Conservation (phyloP, 2,113 vertebrate species). For the Hydrochoerus hydrochaeris region DNA sequence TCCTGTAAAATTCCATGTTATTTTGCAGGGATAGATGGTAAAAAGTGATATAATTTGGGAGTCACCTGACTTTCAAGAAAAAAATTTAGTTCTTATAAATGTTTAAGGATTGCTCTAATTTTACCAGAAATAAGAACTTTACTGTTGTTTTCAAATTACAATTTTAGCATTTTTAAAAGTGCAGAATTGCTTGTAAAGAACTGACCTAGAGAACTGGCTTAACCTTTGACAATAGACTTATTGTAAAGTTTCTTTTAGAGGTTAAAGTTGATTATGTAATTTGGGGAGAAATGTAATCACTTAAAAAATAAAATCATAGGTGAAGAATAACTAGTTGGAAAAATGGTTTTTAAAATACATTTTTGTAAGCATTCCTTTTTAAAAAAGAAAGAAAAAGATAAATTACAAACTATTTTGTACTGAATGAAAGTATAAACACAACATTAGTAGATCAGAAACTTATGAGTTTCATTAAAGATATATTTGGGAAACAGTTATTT, state of each 20-base stretch:
- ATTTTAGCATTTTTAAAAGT: not conserved
- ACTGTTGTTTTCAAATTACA: not conserved
- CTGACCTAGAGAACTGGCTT: constrained; percentile 1
- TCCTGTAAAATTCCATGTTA: constrained; percentile 24
- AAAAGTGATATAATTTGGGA: constrained; percentile 56
- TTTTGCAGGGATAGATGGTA: constrained; percentile 43
- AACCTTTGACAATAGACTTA: constrained; percentile 25
- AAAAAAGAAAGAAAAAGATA: not conserved
- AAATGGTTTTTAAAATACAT: constrained; percentile 24
- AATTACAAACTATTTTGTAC: not conserved
- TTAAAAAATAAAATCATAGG: constrained; percentile 36
- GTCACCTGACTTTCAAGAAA: constrained; percentile 18
- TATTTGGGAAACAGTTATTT: not conserved
- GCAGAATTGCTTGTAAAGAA: constrained; percentile 35
- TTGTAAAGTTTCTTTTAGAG: constrained; percentile 62
- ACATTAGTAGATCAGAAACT: not conserved
- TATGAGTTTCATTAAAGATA: not conserved
- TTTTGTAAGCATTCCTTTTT: constrained; percentile 39
- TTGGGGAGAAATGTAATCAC: constrained; percentile 51
- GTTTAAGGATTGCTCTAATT: not conserved
- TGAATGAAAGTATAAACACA: not conserved
- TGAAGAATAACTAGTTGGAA: constrained; percentile 17
- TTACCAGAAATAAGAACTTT: too few relatives aligned
- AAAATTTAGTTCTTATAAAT: not conserved
- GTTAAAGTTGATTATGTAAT: constrained; percentile 24